Percentiles rank a stretch among this genome's conserved stretches.
phyloP scores from a whole-genome alignment of 2,113 vertebrate species.

The Vidua macroura region DNA sequence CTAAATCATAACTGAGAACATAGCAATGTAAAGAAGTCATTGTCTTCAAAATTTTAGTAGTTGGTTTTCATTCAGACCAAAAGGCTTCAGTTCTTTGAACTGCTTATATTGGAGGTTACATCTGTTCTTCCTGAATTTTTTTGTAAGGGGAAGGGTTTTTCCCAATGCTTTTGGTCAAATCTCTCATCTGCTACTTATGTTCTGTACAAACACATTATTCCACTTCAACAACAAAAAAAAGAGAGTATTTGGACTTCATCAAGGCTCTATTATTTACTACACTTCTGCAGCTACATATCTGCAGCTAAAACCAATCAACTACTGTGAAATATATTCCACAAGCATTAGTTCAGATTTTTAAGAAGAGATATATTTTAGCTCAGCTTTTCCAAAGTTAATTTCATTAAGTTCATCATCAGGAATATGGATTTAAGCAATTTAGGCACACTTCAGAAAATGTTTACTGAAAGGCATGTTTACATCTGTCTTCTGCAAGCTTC shows the following conservation, averaged over 20 bases:
- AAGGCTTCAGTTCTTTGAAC: conserved; percentile 1
- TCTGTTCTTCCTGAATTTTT: conserved; percentile 1
- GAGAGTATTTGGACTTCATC: not conserved
- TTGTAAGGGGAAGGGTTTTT: not conserved
- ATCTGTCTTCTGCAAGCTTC: not conserved
- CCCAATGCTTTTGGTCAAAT: not conserved
- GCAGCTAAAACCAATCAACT: not conserved
- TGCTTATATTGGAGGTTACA: not conserved
- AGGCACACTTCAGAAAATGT: not conserved
- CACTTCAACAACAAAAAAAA: not conserved
- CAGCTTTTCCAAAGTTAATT: not conserved
- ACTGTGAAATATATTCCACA: not conserved
- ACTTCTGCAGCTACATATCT: not conserved
- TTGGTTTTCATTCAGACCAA: not conserved
- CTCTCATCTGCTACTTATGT: not conserved
- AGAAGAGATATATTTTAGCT: not conserved
- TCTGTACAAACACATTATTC: not conserved
- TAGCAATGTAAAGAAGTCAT: not conserved
- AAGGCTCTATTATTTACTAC: not conserved
- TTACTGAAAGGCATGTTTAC: not conserved
- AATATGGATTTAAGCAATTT: not conserved
- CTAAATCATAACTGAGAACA: not conserved
- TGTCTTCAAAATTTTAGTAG: not conserved
- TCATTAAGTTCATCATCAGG: not conserved
- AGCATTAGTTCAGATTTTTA: not conserved